Conservation (phyloP, 1,140 invertebrate genomes). For the Paralvinella palmiformis region DNA sequence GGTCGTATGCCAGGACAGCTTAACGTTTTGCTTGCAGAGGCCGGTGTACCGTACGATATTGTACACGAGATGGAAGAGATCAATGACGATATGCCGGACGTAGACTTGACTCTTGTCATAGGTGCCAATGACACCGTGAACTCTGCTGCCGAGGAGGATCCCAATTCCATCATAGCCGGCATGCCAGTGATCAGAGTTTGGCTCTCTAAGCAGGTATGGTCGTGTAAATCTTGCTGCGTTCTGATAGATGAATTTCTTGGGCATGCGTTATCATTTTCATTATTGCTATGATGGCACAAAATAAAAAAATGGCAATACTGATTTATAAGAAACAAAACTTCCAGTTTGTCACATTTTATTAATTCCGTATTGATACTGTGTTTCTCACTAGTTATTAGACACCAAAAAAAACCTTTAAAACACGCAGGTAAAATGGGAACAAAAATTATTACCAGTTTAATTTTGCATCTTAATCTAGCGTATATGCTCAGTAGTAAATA, state of each 20-base stretch:
- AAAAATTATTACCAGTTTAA: no score
- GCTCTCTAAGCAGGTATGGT: constrained; percentile 69
- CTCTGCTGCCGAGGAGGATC: constrained; percentile 84
- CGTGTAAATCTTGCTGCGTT: no score
- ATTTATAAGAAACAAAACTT: neutral
- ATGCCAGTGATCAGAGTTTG: constrained; percentile 88
- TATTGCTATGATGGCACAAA: no score
- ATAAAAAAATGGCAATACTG: neutral
- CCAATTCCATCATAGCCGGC: constrained; percentile 83
- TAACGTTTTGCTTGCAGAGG: constrained; percentile 86
- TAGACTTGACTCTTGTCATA: constrained; percentile 80
- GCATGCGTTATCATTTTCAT: no score
- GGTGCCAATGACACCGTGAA: constrained; percentile 91
- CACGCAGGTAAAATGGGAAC: no score
- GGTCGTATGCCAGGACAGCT: constrained; percentile 85
- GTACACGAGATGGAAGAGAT: constrained; percentile 93
- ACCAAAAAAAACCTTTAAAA: no score
- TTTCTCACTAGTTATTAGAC: no score
- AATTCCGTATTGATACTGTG: no score
- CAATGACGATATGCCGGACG: constrained; percentile 78
- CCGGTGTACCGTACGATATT: constrained; percentile 85
- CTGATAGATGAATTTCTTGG: no score
- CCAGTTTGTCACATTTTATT: no score
- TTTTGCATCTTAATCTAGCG: no score
- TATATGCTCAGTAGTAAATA: no score